These are phyloP conservation scores for Gymnocheta viridis DNA, from an alignment of 2,888 invertebrate species.

Conservation along the genomic window DNA sequence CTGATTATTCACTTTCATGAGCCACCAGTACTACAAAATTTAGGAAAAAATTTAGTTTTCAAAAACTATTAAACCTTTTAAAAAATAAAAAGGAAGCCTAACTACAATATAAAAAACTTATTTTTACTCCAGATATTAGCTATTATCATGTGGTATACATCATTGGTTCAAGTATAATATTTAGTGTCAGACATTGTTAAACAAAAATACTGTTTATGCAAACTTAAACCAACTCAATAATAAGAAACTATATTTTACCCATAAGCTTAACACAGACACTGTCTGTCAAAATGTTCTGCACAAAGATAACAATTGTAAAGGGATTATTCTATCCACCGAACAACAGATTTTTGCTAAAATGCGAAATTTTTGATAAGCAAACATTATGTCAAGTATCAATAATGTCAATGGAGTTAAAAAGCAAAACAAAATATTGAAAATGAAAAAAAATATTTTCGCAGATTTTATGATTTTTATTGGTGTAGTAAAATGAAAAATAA, in stretches of 20 bases:
- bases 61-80: too few relatives aligned
- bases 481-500: conserved; percentile 1
- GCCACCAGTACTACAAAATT: too few relatives aligned
- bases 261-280: conserved; percentile 5
- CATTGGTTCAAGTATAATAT: too few relatives aligned
- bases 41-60: too few relatives aligned
- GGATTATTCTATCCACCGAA: conserved; percentile 40
- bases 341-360: not conserved
- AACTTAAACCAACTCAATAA: too few relatives aligned
- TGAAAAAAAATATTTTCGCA: conserved; percentile 18
- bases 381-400: conserved; percentile 47
- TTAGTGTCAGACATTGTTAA: too few relatives aligned
- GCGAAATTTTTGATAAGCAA: conserved; percentile 55
- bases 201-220: too few relatives aligned
- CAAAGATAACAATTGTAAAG: conserved; percentile 54
- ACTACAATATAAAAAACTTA: too few relatives aligned
- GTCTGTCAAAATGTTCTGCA: conserved; percentile 16
- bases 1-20: too few relatives aligned
- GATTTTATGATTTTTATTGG: conserved; percentile 24
- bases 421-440: conserved; percentile 48
- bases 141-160: too few relatives aligned
- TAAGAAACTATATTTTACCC: not conserved
- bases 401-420: conserved; percentile 35
- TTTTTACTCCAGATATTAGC: too few relatives aligned
- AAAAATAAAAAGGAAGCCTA: too few relatives aligned